Evolutionary conservation across 2,797 vertebrate species (phyloP).

Genomic region (Rhinatrema bivittatum): DNA sequence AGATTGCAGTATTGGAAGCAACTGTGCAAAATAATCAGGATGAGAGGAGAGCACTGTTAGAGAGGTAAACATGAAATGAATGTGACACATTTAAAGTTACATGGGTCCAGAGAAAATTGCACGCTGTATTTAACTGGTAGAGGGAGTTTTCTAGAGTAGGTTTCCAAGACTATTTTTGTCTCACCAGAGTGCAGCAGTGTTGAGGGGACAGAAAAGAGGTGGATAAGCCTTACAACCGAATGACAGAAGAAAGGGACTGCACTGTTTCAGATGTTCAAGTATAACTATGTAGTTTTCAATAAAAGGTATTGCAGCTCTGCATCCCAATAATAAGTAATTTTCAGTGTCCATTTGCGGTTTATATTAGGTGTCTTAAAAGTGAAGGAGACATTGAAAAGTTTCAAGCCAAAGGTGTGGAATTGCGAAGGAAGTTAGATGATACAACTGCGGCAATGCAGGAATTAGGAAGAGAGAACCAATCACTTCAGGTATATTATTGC

Average conservation of each 20-base stretch:
- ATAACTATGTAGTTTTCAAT: no score
- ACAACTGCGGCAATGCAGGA: constrained; percentile 97
- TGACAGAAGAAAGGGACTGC: no score
- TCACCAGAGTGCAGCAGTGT: no score
- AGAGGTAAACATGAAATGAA: constrained; percentile 65
- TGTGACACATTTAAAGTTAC: accelerated
- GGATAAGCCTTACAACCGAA: no score
- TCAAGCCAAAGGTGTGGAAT: constrained; percentile 82
- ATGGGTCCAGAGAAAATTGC: background rate
- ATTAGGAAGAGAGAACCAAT: constrained; percentile 93
- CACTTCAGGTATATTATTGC: constrained; percentile 83
- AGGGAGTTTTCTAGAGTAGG: no score
- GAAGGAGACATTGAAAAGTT: constrained; percentile 95
- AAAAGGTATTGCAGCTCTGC: no score
- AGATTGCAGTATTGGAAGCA: constrained; percentile 93
- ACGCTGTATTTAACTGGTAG: no score
- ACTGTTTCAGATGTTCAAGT: no score
- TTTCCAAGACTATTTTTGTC: no score
- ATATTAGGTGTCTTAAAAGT: constrained; percentile 82
- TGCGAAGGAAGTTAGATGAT: constrained; percentile 91
- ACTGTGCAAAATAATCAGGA: constrained; percentile 97
- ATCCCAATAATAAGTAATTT: no score
- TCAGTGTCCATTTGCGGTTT: no score
- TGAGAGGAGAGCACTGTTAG: constrained; percentile 84
- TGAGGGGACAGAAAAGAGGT: no score